These are phyloP conservation scores for Myxocyprinus asiaticus DNA, from an alignment of 2,113 vertebrate genomes.

Conservation along the genomic window DNA sequence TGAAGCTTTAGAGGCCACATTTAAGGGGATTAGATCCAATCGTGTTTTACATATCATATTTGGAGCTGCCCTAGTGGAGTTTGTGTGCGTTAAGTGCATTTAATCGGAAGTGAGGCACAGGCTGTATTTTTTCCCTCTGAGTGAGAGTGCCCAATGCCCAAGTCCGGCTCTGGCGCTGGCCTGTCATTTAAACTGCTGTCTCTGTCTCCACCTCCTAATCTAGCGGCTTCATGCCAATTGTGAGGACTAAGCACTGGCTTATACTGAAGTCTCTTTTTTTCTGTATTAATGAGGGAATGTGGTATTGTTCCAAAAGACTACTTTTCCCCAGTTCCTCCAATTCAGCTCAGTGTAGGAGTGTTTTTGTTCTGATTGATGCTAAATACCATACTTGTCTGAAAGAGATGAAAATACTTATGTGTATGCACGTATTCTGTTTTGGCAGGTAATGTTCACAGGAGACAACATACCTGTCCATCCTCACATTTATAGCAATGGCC, in stretches of 20 bases:
- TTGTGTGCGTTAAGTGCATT: conserved; percentile 10
- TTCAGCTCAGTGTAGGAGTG: too few relatives aligned
- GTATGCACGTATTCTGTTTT: conserved; percentile 4
- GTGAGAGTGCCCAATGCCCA: too few relatives aligned
- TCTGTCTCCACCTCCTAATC: neutral
- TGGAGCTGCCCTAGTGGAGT: neutral
- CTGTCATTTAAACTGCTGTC: conserved; percentile 4
- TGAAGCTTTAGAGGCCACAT: neutral
- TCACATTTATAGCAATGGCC: conserved; percentile 99
- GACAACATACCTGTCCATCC: conserved; percentile 99
- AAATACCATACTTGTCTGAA: neutral
- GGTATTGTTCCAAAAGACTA: too few relatives aligned
- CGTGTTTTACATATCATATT: conserved; percentile 16
- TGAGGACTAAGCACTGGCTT: neutral
- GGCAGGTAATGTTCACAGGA: conserved; percentile 98
- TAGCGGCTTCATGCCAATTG: conserved; percentile 20
- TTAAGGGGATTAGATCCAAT: neutral
- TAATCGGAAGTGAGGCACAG: neutral
- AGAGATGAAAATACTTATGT: neutral
- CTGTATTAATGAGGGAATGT: neutral
- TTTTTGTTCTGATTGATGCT: too few relatives aligned
- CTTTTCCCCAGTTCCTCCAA: too few relatives aligned
- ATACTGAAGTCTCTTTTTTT: neutral
- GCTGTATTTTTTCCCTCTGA: neutral
- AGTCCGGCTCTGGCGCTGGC: neutral